Evolutionary conservation across 2,888 invertebrate genomes (phyloP).

Genomic region (Drosophila hamatofila): DNA sequence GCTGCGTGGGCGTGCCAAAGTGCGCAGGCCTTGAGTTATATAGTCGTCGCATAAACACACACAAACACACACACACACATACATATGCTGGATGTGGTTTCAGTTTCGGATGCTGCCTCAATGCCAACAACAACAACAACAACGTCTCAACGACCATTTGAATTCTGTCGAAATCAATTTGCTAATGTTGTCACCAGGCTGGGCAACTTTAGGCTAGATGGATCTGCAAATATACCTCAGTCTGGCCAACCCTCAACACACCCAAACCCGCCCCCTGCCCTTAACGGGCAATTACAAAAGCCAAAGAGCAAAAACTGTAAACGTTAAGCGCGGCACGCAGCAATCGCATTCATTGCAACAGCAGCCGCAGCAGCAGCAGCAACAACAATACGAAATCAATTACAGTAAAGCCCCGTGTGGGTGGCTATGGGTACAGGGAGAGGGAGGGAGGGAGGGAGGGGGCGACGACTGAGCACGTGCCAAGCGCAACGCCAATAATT

Average conservation of each 20-base stretch:
- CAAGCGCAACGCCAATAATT: conserved; percentile 74
- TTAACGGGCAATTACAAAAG: conserved; percentile 52
- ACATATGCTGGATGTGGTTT: conserved; percentile 38
- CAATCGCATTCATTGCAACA: conserved; percentile 73
- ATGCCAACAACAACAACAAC: conserved; percentile 52
- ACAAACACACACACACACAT: neutral
- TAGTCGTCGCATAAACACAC: conserved; percentile 15
- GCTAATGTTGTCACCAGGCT: conserved; percentile 69
- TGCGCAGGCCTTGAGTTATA: conserved; percentile 54
- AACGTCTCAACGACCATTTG: conserved; percentile 25
- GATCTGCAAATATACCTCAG: conserved; percentile 13
- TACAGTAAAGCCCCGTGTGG: conserved; percentile 63
- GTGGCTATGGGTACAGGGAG: conserved; percentile 16
- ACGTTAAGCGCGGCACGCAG: conserved; percentile 70
- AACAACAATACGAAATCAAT: conserved; percentile 72
- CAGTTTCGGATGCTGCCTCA: conserved; percentile 38
- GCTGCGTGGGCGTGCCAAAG: conserved; percentile 44
- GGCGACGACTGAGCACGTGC: conserved; percentile 56
- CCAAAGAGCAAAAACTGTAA: conserved; percentile 65
- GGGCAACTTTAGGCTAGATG: conserved; percentile 8
- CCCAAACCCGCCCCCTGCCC: neutral
- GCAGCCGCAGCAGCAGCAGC: conserved; percentile 22
- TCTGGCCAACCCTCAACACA: neutral
- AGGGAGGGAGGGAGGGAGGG: neutral
- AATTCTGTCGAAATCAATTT: conserved; percentile 62